A percentile compares a stretch with the other conserved stretches of the same genome.
Evolutionary conservation across 2,797 vertebrate species (phyloP).

Genomic region (Hozukius guyotensis): DNA sequence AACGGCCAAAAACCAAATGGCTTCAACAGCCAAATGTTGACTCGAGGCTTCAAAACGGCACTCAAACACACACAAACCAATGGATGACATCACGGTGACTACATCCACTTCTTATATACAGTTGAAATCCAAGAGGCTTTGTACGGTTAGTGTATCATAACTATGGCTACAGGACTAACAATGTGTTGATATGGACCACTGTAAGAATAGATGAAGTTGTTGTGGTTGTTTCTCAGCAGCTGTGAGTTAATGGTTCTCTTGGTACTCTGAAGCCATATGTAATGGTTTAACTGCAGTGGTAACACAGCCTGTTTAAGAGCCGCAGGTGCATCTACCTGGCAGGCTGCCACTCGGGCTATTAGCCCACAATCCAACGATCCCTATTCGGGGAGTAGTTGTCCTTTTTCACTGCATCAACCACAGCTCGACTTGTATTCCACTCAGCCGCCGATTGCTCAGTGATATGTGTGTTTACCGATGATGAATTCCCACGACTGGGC

Average conservation of each 20-base stretch:
- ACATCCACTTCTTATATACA: no score
- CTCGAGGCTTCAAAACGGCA: no score
- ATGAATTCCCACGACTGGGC: conserved; percentile 67
- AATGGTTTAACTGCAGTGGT: conserved; percentile 29
- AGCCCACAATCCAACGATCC: conserved; percentile 62
- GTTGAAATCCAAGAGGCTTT: neutral
- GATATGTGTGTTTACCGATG: conserved; percentile 64
- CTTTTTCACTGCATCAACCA: conserved; percentile 56
- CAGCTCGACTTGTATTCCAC: conserved; percentile 51
- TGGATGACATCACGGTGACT: no score
- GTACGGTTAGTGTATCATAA: neutral
- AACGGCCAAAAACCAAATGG: no score
- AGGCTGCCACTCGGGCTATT: conserved; percentile 58
- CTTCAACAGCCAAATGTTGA: no score
- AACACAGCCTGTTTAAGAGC: conserved; percentile 43
- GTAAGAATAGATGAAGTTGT: neutral
- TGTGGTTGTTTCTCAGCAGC: conserved; percentile 24
- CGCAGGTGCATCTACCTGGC: conserved; percentile 73
- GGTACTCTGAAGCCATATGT: conserved; percentile 9
- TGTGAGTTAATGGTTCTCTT: conserved; percentile 24
- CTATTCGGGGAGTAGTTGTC: conserved; percentile 48
- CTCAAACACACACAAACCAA: no score
- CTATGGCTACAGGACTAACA: neutral
- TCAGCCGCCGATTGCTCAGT: conserved; percentile 66
- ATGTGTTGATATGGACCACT: neutral